Percentiles rank a stretch among this genome's conserved stretches.
Conservation (phyloP, 2,888 invertebrate species). For the Syritta pipiens region DNA sequence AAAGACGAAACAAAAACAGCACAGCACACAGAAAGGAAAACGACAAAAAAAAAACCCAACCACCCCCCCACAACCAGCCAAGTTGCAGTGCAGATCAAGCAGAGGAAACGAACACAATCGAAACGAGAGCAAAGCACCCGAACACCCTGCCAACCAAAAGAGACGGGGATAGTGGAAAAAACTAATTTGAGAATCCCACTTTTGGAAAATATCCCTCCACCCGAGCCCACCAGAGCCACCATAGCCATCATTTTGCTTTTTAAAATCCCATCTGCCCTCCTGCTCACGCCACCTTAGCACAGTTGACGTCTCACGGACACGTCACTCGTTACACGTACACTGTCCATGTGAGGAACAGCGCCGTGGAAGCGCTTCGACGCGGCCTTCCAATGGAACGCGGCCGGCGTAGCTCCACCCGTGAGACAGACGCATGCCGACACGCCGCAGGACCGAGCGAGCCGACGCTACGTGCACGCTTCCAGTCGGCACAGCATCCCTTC, state of each 20-base stretch:
- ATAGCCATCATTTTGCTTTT: slow-evolving; percentile 49
- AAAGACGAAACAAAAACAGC: slow-evolving; percentile 14
- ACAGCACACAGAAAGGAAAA: neutral
- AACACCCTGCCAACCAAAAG: slow-evolving; percentile 20
- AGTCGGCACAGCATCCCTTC: slow-evolving; percentile 49
- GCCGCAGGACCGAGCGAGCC: slow-evolving; percentile 23
- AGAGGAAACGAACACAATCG: slow-evolving; percentile 54
- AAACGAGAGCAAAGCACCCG: slow-evolving; percentile 45
- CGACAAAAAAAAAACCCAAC: slow-evolving; percentile 12
- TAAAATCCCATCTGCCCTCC: slow-evolving; percentile 32
- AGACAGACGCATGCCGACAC: slow-evolving; percentile 9
- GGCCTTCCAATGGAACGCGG: slow-evolving; percentile 58
- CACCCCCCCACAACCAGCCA: slow-evolving; percentile 10
- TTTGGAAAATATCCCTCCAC: slow-evolving; percentile 38
- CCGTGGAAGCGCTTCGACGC: slow-evolving; percentile 43
- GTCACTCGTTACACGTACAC: slow-evolving; percentile 65
- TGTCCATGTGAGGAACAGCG: slow-evolving; percentile 71
- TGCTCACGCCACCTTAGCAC: slow-evolving; percentile 22
- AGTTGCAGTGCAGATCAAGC: slow-evolving; percentile 41
- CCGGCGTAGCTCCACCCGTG: slow-evolving; percentile 58
- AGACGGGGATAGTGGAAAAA: slow-evolving; percentile 49
- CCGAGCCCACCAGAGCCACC: no score
- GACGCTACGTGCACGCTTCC: slow-evolving; percentile 33
- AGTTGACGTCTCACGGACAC: slow-evolving; percentile 28
- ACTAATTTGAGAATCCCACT: slow-evolving; percentile 61